Evolutionary conservation across 2,797 vertebrate genomes (phyloP), one percentile per base, ranked within the genome.

Genomic region (Caiman crocodilus): DNA sequence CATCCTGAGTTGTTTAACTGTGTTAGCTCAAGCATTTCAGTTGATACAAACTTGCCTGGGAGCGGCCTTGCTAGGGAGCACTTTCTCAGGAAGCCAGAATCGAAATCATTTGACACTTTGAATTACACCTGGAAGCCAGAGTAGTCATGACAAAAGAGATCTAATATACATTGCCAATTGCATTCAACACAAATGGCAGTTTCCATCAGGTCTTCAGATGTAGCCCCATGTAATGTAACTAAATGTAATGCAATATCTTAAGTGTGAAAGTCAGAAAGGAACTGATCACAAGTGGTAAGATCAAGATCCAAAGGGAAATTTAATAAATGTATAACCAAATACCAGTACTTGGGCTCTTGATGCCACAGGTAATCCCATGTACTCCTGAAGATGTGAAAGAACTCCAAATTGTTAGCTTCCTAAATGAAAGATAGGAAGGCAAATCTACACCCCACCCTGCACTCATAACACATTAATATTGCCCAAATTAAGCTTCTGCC

Each of bases 191-290:
- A 85, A 93, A 61, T 88, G 95, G 82, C 95, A 96, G 93, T 96
- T 96, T 97, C 95, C 96, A 94, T 90, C 96, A 96, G 95, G 92
- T 93, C 83, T 87, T 97, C 93, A 90, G 94, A 93, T 95, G 92
- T 94, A 95, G 90, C 92, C 81, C 59, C 94, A 88, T 88, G 83
- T 63, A 95, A 90, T 92, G 94, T 50, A 50, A 50, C 42, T 50
- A 50, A 50, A 50, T 94, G 91, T 90, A 96, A 96, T 93, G 96
- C 79, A 95, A 93, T 95, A 96, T 96, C 96, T 95, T 95, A 97
- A 95, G 77, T 88, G 85, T 94, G 77, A 93, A 93, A 95, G 93
- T 95, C 91, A 96, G 93, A 88, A 87, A 93, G 88, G 79, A 94
- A 76, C 77, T 90, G 81, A 83, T 79, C 82, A 59, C 82, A 95